Conservation (phyloP, 1,140 invertebrate genomes). For the Aphaenogaster rudis region DNA sequence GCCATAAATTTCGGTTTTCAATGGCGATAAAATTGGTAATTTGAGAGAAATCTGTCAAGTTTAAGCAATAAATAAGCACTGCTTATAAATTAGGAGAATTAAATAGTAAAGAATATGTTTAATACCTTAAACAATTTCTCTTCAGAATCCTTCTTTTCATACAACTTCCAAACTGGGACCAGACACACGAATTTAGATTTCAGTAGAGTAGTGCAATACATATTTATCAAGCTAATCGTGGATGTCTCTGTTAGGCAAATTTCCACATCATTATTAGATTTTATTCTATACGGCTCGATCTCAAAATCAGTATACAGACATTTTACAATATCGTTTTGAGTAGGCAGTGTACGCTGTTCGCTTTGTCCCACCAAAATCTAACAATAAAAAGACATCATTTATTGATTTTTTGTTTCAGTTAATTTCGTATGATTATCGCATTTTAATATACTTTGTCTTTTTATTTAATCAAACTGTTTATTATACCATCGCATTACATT, state of each 20-base stretch:
- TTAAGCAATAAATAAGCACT: constrained; percentile 19
- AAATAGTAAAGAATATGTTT: neutral
- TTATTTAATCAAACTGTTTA: neutral
- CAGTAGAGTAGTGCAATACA: constrained; percentile 92
- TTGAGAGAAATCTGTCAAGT: constrained; percentile 77
- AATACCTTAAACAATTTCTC: constrained; percentile 34
- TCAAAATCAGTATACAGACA: constrained; percentile 84
- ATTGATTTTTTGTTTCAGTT: constrained; percentile 4
- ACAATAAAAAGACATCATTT: constrained; percentile 43
- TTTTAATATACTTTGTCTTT: neutral
- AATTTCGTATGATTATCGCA: neutral
- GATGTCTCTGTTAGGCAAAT: constrained; percentile 88
- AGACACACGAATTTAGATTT: constrained; percentile 94
- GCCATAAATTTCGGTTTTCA: constrained; percentile 74
- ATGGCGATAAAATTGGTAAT: constrained; percentile 80
- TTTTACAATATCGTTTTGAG: constrained; percentile 85
- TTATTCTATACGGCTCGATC: constrained; percentile 87
- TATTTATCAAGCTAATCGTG: constrained; percentile 92
- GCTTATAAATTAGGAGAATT: neutral
- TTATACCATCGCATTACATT: neutral
- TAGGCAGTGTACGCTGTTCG: constrained; percentile 86
- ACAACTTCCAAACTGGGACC: constrained; percentile 89
- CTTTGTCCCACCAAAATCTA: constrained; percentile 89
- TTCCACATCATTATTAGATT: constrained; percentile 81
- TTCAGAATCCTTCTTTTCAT: constrained; percentile 58